Evolutionary conservation across 2,113 vertebrate genomes (phyloP).

Genomic region (Sphyrna mokarran): DNA sequence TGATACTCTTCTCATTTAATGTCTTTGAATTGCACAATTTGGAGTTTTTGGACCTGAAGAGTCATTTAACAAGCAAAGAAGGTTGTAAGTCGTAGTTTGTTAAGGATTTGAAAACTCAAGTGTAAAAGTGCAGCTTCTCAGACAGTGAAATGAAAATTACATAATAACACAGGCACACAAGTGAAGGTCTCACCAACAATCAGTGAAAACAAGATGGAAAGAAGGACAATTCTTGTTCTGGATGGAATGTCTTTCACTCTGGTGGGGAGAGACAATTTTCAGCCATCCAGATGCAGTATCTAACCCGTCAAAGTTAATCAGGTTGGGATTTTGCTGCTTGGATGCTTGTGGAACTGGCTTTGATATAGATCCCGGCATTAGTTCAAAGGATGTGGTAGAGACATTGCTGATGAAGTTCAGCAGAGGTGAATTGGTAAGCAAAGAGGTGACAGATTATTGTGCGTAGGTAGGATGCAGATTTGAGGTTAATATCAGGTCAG

Average conservation of each 20-base stretch:
- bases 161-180: not conserved
- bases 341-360: too few relatives aligned
- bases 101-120: not conserved
- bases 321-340: too few relatives aligned
- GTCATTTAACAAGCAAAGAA: not conserved
- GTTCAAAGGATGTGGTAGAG: too few relatives aligned
- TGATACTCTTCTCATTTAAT: not conserved
- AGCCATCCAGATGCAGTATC: too few relatives aligned
- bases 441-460: too few relatives aligned
- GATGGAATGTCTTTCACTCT: not conserved
- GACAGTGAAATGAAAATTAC: not conserved
- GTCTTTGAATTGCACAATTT: not conserved
- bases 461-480: too few relatives aligned
- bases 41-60: not conserved
- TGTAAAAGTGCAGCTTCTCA: not conserved
- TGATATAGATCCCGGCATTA: too few relatives aligned
- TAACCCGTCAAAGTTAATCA: too few relatives aligned
- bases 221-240: not conserved
- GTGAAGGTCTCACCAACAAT: not conserved
- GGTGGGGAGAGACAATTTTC: too few relatives aligned
- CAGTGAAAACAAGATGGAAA: not conserved
- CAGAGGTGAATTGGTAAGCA: too few relatives aligned
- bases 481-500: too few relatives aligned
- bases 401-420: too few relatives aligned
- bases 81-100: not conserved